A percentile compares a stretch with the other conserved stretches of the same genome.
Evolutionary conservation across 2,113 vertebrate genomes (phyloP).

Genomic region (Nothobranchius kuhntae): DNA sequence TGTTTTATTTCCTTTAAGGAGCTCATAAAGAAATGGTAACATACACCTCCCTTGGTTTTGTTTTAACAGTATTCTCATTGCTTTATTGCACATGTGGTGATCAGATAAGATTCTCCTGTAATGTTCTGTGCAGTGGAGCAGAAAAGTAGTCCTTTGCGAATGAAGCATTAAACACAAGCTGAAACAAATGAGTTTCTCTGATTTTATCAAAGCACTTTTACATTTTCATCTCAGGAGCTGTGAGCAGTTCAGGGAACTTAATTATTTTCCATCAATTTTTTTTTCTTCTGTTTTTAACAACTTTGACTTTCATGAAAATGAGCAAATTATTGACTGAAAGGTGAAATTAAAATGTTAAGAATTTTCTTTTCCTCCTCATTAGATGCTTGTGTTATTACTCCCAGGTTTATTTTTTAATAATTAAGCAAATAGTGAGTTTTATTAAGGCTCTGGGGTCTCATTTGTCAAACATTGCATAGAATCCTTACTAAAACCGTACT

Average conservation of each 20-base stretch:
- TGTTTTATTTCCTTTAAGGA: too few relatives aligned
- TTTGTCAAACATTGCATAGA: too few relatives aligned
- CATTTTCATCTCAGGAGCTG: neutral
- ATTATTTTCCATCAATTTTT: neutral
- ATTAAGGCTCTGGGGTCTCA: too few relatives aligned
- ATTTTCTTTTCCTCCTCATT: neutral
- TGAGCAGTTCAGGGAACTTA: neutral
- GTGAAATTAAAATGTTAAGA: neutral
- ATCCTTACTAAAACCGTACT: too few relatives aligned
- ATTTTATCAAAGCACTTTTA: constrained; percentile 1
- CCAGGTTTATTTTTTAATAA: neutral
- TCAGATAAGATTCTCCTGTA: neutral
- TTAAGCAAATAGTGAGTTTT: too few relatives aligned
- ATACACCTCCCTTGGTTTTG: neutral
- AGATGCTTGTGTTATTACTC: neutral
- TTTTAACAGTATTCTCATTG: neutral
- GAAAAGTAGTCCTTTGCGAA: neutral
- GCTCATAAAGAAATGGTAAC: too few relatives aligned
- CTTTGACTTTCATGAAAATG: neutral
- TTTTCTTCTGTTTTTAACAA: neutral
- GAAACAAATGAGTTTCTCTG: neutral
- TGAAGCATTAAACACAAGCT: neutral
- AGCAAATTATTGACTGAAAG: constrained; percentile 6
- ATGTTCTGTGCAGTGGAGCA: neutral
- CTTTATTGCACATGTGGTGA: neutral